These are phyloP conservation scores for Valencia hispanica DNA, from an alignment of 2,797 vertebrate species.

Conservation along the genomic window DNA sequence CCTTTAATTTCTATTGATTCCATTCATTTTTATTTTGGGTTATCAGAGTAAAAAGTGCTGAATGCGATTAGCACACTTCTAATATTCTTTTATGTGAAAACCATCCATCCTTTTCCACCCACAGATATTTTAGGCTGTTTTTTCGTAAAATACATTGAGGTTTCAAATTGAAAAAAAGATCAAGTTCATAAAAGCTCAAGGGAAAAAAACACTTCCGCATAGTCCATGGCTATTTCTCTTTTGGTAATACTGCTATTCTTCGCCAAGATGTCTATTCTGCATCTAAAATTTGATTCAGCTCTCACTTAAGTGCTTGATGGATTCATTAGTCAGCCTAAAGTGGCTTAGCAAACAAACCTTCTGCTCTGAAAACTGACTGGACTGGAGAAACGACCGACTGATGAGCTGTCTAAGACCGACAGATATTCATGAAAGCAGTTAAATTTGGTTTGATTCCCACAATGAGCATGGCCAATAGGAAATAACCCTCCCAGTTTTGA, in stretches of 20 bases:
- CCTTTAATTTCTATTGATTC: neutral
- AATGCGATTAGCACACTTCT: neutral
- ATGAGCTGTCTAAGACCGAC: slow-evolving; percentile 25
- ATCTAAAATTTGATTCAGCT: neutral
- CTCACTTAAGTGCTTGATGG: neutral
- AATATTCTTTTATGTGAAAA: neutral
- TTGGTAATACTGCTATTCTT: neutral
- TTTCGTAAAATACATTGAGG: neutral
- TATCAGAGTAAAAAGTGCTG: neutral
- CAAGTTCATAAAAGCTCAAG: neutral
- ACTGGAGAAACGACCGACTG: slow-evolving; percentile 18
- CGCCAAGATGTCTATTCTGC: neutral
- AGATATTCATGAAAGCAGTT: slow-evolving; percentile 56
- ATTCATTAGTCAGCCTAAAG: neutral
- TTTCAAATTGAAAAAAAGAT: neutral
- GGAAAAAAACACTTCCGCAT: neutral
- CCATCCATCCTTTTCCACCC: neutral
- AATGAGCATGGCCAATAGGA: slow-evolving; percentile 75
- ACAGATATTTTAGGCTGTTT: neutral
- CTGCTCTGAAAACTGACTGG: neutral
- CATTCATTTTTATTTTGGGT: neutral
- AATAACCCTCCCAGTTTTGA: slow-evolving; percentile 77
- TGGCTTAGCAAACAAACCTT: neutral
- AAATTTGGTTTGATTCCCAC: slow-evolving; percentile 69
- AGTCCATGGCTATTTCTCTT: neutral